Base-by-base conservation (phyloP, 2,113 vertebrate genomes). In the Ranitomeya imitator region DNA sequence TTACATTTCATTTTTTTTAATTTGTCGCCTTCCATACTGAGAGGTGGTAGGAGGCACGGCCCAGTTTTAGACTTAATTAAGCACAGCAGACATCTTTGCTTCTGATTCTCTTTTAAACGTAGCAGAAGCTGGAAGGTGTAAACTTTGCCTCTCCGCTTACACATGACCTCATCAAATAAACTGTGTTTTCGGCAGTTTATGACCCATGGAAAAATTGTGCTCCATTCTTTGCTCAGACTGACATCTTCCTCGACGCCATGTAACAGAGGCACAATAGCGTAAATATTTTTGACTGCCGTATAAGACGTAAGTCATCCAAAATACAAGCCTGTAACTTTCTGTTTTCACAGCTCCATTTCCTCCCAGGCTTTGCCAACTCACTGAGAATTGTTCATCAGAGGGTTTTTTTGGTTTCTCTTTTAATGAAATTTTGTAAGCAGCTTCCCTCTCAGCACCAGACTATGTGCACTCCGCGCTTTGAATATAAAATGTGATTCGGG, bases 341-440 rank as follows among this genome's bases (percentile, higher is more conserved):
- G 5, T 80, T 87, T 69, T 81, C 86, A 74, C 79, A 73, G 86
- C 79, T 82, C 54, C 51, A 61, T 73, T 88, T 82, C 59, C 65
- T 88, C 60, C 67, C 79, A 74, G 79, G 79, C 51, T 57, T 77
- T 82, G 86, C 54, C 55, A 45, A 19, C 65, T 73, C 79, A 67
- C 52, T 77, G 78, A 67, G 67, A 83, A 26, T 76, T 77, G 57
- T 77, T 76, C 79, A 83, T 23, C 55, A 77, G 79, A 18, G 21
- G n/a, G 6, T 73, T 45, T 37, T 81, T 18, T 71, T 69, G 80
- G 71, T 73, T 16, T 14, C n/a, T 82, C 52, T 26, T 73, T 14
- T 73, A 88, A 88, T 77, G 21, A 88, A 78, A 88, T 67, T 83
- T 61, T 84, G 57, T 82, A 74, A 88, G 80, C 51, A 77, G 26